Evolutionary conservation across 2,113 vertebrate genomes (phyloP).

Genomic region (Bostrychus sinensis): DNA sequence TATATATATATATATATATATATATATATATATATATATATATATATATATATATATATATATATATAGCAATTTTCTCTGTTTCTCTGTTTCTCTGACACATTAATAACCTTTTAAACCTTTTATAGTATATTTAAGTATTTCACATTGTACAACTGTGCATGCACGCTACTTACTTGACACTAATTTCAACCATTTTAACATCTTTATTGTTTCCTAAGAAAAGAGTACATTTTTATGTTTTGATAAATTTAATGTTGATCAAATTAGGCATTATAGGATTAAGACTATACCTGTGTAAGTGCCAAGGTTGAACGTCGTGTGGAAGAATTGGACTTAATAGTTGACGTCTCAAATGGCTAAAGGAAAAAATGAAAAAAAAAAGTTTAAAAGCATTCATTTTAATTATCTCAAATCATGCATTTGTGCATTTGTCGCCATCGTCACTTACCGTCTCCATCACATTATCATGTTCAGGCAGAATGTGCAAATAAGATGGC

Average conservation of each 20-base stretch:
- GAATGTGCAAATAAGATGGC: slow-evolving; percentile 32
- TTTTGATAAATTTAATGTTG: neutral
- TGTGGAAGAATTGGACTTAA: neutral
- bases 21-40: neutral
- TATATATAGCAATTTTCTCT: no score
- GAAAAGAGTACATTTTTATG: neutral
- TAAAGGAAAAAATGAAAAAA: neutral
- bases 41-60: no score
- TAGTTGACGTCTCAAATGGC: neutral
- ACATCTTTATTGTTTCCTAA: slow-evolving; percentile 40
- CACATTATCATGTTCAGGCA: slow-evolving; percentile 33
- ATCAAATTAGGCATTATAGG: neutral
- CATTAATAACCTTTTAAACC: no score
- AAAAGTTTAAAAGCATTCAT: neutral
- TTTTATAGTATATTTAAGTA: no score
- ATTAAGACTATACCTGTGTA: neutral
- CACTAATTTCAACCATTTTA: slow-evolving; percentile 55
- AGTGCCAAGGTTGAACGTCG: slow-evolving; percentile 1
- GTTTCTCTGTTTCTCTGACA: no score
- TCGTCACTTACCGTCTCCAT: slow-evolving; percentile 18
- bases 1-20: neutral
- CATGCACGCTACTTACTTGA: slow-evolving; percentile 46
- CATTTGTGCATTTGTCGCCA: neutral
- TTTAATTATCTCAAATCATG: no score
- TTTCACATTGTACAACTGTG: neutral